phyloP scores from a whole-genome alignment of 2,797 vertebrate genomes.

The Phaenicophaeus curvirostris region DNA sequence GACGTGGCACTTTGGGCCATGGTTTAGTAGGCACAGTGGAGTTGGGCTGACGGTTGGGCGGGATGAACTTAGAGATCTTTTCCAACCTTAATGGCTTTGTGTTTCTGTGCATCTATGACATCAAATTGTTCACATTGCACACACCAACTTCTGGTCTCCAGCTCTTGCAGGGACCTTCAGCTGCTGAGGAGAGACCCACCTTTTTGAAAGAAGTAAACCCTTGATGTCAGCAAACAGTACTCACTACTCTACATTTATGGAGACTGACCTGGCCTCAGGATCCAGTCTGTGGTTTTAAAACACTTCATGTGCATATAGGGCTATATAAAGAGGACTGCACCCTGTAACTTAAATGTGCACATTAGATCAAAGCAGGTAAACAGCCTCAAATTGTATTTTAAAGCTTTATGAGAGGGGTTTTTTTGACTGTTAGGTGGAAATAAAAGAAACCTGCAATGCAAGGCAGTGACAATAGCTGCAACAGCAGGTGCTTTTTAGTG shows the following conservation, averaged over 20 bases:
- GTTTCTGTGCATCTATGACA: neutral
- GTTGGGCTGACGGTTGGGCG: too few relatives aligned
- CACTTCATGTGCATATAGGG: neutral
- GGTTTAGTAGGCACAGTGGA: too few relatives aligned
- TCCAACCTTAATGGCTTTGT: too few relatives aligned
- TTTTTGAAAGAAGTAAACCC: neutral
- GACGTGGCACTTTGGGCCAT: too few relatives aligned
- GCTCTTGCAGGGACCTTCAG: neutral
- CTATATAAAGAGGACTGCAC: neutral
- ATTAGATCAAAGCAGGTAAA: neutral
- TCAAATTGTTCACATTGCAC: fast-evolving
- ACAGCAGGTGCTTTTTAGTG: neutral
- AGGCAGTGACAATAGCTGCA: neutral
- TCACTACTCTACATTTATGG: neutral
- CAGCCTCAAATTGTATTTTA: neutral
- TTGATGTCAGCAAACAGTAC: neutral
- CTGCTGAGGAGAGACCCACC: too few relatives aligned
- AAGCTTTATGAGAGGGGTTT: neutral
- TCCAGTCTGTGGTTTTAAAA: neutral
- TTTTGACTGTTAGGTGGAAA: neutral
- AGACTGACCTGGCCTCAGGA: neutral
- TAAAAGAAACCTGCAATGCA: neutral
- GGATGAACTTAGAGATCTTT: too few relatives aligned
- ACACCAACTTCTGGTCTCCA: neutral
- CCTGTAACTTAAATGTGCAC: neutral